Percentiles rank a stretch among this genome's conserved stretches.
phyloP scores from a whole-genome alignment of 2,888 invertebrate species.

The Tenthredo notha region DNA sequence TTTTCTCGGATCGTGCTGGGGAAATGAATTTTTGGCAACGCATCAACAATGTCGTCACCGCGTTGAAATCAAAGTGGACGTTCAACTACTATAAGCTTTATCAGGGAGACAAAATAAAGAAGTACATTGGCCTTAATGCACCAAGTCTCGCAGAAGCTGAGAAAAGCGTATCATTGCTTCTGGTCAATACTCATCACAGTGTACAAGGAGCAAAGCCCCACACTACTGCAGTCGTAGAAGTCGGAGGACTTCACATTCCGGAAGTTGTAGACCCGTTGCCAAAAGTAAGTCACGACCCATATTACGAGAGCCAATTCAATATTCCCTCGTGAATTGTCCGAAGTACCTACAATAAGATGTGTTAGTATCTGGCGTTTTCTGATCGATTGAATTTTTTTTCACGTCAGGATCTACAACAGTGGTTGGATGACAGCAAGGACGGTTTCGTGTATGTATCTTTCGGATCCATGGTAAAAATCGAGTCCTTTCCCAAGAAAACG shows the following conservation, averaged over 20 bases:
- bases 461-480: slow-evolving; percentile 68
- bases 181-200: slow-evolving; percentile 79
- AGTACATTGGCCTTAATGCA: slow-evolving; percentile 65
- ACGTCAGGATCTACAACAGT: slow-evolving; percentile 66
- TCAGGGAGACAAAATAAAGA: slow-evolving; percentile 62
- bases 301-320: not conserved
- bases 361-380: not conserved
- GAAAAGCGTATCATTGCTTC: slow-evolving; percentile 78
- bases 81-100: slow-evolving; percentile 57
- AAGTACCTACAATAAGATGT: no score
- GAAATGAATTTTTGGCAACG: slow-evolving; percentile 63
- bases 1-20: slow-evolving; percentile 17
- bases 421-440: slow-evolving; percentile 58
- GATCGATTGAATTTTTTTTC: not conserved
- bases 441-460: slow-evolving; percentile 62
- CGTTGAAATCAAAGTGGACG: not conserved
- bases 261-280: slow-evolving; percentile 61
- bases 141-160: slow-evolving; percentile 77
- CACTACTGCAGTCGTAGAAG: slow-evolving; percentile 78
- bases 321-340: not conserved
- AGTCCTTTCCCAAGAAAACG: slow-evolving; percentile 63
- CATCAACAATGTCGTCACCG: slow-evolving; percentile 58
- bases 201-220: slow-evolving; percentile 79
- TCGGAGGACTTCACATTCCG: slow-evolving; percentile 80
- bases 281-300: slow-evolving; percentile 64